These are phyloP conservation scores for Arvicanthis niloticus DNA, from an alignment of 2,113 vertebrate species.

Conservation along the genomic window DNA sequence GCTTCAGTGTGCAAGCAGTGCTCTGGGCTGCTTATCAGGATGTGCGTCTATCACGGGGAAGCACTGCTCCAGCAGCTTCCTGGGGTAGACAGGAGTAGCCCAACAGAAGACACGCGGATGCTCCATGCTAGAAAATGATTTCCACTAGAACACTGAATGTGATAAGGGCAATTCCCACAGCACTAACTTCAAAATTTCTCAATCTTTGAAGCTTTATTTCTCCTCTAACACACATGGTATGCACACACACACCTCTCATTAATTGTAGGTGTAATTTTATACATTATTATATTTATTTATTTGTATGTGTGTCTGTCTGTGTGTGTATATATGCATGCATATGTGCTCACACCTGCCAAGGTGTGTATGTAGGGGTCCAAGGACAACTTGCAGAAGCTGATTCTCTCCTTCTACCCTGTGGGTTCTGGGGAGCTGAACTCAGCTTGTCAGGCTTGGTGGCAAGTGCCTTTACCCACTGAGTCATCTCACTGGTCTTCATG, in stretches of 20 bases:
- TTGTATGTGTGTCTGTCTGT: neutral
- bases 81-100: constrained; percentile 78
- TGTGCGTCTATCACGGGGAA: constrained; percentile 58
- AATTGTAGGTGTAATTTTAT: neutral
- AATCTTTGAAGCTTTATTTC: neutral
- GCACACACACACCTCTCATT: no score
- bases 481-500: neutral
- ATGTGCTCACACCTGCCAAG: neutral
- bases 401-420: neutral
- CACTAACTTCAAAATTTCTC: constrained; percentile 55
- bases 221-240: neutral
- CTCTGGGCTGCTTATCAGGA: constrained; percentile 49
- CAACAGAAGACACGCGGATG: constrained; percentile 46
- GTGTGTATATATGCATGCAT: neutral
- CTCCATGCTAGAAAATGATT: constrained; percentile 64
- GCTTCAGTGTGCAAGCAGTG: neutral
- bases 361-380: no score
- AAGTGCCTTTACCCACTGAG: neutral
- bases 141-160: constrained; percentile 71
- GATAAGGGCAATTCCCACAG: constrained; percentile 20
- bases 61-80: constrained; percentile 46
- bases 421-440: neutral
- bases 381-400: neutral
- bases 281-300: neutral
- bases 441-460: neutral